Evolutionary conservation across 2,797 vertebrate genomes (phyloP).

Genomic region (Coranthus polyacanthus): DNA sequence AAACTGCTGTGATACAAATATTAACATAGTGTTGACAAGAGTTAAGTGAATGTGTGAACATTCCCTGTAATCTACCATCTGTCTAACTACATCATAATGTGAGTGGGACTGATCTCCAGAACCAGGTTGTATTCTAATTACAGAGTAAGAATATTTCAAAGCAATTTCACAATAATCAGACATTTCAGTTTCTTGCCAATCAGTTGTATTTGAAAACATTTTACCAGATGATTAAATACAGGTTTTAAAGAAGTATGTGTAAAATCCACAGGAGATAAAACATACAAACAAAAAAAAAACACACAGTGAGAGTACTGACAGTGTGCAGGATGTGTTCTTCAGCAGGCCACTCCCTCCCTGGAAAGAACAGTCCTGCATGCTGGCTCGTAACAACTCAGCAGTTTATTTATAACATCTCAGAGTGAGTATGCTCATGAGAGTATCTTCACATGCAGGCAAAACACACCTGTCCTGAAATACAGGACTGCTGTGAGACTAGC

Average conservation of each 20-base stretch:
- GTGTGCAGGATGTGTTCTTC: conserved; percentile 52
- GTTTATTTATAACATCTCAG: conserved; percentile 81
- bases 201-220: background rate
- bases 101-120: conserved; percentile 24
- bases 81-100: conserved; percentile 1
- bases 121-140: conserved; percentile 13
- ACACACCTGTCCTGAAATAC: conserved; percentile 70
- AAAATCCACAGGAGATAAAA: conserved; percentile 16
- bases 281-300: background rate
- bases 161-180: background rate
- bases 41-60: conserved; percentile 5
- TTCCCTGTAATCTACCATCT: conserved; percentile 1
- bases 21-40: background rate
- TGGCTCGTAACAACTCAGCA: conserved; percentile 79
- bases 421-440: conserved; percentile 62
- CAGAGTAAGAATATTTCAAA: conserved; percentile 10
- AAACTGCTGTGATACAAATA: conserved; percentile 6
- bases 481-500: conserved; percentile 52
- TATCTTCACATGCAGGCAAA: conserved; percentile 55
- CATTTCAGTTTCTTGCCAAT: conserved; percentile 6
- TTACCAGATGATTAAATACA: background rate
- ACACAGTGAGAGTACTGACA: too few species aligned
- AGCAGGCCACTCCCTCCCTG: conserved; percentile 63
- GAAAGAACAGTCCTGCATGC: conserved; percentile 69
- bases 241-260: background rate